Percentiles rank a stretch among this genome's conserved stretches.
These are phyloP conservation scores for Laodelphax striatellus DNA, from an alignment of 1,140 invertebrate species.

Conservation along the genomic window DNA sequence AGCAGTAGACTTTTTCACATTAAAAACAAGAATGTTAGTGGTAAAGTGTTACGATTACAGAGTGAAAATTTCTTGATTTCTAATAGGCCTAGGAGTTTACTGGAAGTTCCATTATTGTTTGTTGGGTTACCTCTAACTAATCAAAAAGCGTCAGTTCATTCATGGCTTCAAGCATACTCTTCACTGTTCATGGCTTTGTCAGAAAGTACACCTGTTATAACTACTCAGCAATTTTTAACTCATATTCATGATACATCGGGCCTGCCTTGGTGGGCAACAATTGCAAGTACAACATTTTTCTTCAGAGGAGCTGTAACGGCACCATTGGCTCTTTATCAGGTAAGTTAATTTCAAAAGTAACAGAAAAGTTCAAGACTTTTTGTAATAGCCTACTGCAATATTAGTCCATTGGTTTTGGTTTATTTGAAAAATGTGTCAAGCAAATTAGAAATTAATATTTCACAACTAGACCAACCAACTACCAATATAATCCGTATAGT, in stretches of 20 bases:
- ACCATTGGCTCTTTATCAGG: conserved; percentile 61
- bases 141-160: conserved; percentile 3
- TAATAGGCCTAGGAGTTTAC: no score
- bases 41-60: background rate
- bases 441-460: no score
- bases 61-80: background rate
- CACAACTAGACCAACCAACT: no score
- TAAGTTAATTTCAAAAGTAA: conserved; percentile 17
- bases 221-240: conserved; percentile 49
- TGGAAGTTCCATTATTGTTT: no score
- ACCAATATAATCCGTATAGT: no score
- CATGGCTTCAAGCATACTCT: background rate
- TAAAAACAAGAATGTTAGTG: background rate
- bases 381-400: no score
- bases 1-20: background rate
- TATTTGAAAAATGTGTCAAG: no score
- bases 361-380: no score
- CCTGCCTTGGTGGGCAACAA: conserved; percentile 73
- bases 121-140: no score
- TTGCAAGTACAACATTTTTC: conserved; percentile 54
- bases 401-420: no score
- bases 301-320: conserved; percentile 54
- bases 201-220: conserved; percentile 49
- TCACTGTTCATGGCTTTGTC: conserved; percentile 32
- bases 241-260: conserved; percentile 55